phyloP scores from a whole-genome alignment of 2,888 invertebrate species.

The Platynereis dumerilii region DNA sequence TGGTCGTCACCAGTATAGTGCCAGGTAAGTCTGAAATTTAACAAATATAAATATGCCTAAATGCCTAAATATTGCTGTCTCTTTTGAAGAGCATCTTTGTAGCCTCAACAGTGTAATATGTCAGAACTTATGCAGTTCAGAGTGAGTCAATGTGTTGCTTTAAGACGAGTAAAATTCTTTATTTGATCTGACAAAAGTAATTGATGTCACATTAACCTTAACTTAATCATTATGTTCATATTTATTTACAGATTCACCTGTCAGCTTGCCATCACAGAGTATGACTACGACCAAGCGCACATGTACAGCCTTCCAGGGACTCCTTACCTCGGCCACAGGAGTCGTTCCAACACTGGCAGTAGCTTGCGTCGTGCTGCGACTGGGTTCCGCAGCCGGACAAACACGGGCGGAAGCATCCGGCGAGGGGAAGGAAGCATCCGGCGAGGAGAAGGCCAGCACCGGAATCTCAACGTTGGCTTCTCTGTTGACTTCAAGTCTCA shows the following conservation, averaged over 20 bases:
- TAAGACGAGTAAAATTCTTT: too few species aligned
- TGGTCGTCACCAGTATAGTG: conserved; percentile 63
- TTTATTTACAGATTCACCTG: conserved; percentile 66
- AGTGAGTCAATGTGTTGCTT: too few species aligned
- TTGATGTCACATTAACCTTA: too few species aligned
- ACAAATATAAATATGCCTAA: too few species aligned
- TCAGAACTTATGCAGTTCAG: too few species aligned
- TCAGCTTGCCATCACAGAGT: conserved; percentile 73
- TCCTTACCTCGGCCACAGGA: not conserved
- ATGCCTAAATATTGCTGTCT: too few species aligned
- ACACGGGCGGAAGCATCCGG: conserved; percentile 13
- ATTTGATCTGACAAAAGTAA: too few species aligned
- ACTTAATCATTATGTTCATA: too few species aligned
- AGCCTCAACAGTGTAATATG: too few species aligned
- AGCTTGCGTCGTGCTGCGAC: conserved; percentile 18
- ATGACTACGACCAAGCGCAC: conserved; percentile 47
- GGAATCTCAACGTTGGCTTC: conserved; percentile 60
- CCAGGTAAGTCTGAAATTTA: conserved; percentile 61
- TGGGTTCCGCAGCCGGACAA: not conserved
- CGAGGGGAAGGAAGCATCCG: not conserved
- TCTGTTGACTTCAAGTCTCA: conserved; percentile 43
- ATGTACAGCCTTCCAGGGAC: not conserved
- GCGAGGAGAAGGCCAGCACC: not conserved
- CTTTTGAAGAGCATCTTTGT: too few species aligned
- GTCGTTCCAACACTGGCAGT: not conserved